Base-by-base conservation (phyloP, 2,797 vertebrate genomes). In the Lepidocolaptes lacrymiger region DNA sequence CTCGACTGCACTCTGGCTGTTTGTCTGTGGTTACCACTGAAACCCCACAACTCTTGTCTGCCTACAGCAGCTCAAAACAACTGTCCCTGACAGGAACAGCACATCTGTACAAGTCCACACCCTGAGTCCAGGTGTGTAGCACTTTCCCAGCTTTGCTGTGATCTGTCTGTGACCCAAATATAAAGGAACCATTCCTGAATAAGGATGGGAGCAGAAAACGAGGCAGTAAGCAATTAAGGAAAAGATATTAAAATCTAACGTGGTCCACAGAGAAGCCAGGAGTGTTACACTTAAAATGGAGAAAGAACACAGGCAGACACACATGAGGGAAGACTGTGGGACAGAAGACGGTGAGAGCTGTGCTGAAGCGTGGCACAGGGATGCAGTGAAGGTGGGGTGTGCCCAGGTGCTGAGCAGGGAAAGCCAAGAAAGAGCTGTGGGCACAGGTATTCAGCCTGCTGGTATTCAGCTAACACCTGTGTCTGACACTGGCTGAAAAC, bases 271-370 rank as follows among this genome's bases (percentile, higher is more conserved):
- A 72, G 20, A 91, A 66, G 44, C 2, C 24, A 43, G 17, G 58
- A 91, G 18, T 0, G 0, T 39, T 81, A 49, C 67, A 80, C 5
- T 26, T n/a, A 14, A 77, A 41, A 52, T 3, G 15, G 34, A 64
- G 46, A 67, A 73, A 48, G 52, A 87, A 69, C 6, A 34, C 11
- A 62, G 37, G 37, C 28, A 51, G 58, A 54, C 9, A 64, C 16
- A 69, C 0, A 3, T 26, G 36, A 44, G 67, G 62, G 3, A 58
- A 78, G 63, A 64, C 39, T 21, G 19, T 0, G 0, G 2, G 73
- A 51, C 28, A 81, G 63, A 44, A 18, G 14, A 39, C 2, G 4
- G 30, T 24, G 66, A 82, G 48, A 76, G 54, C 48, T 62, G 24
- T 13, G 43, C 68, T 66, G 64, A 69, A 59, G 63, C 52, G 22